Percentiles rank a stretch among this genome's conserved stretches.
Conservation (phyloP, 2,113 vertebrate genomes). For the Mirounga angustirostris region DNA sequence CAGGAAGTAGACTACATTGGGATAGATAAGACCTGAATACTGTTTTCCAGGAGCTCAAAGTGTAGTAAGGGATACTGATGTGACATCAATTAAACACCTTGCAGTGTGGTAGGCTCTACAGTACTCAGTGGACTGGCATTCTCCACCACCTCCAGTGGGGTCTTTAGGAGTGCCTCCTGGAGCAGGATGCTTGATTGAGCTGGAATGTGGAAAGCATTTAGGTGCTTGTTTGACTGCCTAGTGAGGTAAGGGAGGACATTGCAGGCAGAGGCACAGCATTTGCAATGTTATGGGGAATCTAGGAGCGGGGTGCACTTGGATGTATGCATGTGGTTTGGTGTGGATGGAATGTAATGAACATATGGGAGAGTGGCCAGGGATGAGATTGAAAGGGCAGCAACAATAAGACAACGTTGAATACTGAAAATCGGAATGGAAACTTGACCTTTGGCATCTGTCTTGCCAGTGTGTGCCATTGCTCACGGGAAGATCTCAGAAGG, state of each 20-base stretch:
- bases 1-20: neutral
- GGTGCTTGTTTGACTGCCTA: neutral
- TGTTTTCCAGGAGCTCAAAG: neutral
- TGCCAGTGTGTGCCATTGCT: neutral
- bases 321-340: neutral
- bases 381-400: neutral
- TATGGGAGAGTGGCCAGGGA: neutral
- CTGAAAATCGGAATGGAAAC: neutral
- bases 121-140: neutral
- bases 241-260: neutral
- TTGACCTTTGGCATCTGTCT: neutral
- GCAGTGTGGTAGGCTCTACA: neutral
- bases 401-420: neutral
- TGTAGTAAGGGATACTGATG: neutral
- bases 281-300: neutral
- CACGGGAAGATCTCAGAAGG: neutral
- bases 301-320: neutral
- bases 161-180: neutral
- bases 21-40: neutral
- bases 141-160: neutral
- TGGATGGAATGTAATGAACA: neutral
- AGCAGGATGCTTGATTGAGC: neutral
- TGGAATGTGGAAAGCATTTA: neutral
- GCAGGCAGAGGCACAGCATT: neutral
- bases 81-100: neutral